Conservation (phyloP, 2,888 invertebrate species). For the Lasioglossum morio region DNA sequence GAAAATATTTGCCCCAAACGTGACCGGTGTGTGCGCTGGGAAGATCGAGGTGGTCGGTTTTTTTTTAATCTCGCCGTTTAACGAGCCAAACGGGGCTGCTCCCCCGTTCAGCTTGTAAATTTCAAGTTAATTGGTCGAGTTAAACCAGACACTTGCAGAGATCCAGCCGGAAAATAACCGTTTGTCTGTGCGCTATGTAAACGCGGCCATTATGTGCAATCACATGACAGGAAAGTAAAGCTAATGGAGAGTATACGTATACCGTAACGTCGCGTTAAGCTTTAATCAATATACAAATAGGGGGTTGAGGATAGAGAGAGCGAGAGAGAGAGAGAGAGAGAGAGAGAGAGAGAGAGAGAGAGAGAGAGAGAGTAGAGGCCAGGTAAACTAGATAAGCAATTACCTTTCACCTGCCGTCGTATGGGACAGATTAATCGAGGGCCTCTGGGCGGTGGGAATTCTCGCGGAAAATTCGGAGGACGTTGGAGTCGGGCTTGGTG, state of each 20-base stretch:
- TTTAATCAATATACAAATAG: constrained; percentile 67
- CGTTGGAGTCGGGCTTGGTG: not conserved
- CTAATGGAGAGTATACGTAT: constrained; percentile 35
- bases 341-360: too few relatives aligned
- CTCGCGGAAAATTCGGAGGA: constrained; percentile 37
- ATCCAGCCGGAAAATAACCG: constrained; percentile 36
- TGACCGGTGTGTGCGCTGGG: not conserved
- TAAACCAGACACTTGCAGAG: constrained; percentile 13
- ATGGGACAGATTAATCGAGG: constrained; percentile 28
- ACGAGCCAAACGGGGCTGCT: constrained; percentile 16
- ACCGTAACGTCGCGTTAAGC: constrained; percentile 62
- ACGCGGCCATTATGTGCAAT: constrained; percentile 51
- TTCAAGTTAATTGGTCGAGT: constrained; percentile 43
- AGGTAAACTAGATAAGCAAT: constrained; percentile 44
- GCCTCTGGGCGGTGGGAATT: not conserved
- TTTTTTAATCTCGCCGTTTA: constrained; percentile 30
- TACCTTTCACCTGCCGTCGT: constrained; percentile 37
- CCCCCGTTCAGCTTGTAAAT: constrained; percentile 20
- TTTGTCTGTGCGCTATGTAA: constrained; percentile 27
- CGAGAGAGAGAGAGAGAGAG: too few relatives aligned
- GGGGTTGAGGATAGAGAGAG: not conserved
- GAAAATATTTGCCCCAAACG: not conserved
- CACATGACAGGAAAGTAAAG: constrained; percentile 55
- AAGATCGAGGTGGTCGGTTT: not conserved
- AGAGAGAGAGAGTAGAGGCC: constrained; percentile 18